Percentiles rank a stretch among this genome's conserved stretches.
Evolutionary conservation across 2,797 vertebrate genomes (phyloP).

Genomic region (Pterois miles): DNA sequence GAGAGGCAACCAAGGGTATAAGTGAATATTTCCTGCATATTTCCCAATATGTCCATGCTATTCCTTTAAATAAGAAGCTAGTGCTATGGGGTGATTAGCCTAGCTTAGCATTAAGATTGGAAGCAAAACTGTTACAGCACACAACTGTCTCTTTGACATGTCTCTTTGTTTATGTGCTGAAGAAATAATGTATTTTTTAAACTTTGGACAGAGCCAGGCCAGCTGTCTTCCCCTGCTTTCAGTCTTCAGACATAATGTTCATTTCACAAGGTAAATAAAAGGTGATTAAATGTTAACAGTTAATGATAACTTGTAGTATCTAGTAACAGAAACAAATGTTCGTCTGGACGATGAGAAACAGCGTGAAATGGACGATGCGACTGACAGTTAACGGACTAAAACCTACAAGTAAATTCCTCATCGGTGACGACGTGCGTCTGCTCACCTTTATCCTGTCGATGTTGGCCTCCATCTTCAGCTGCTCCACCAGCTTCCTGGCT

Average conservation of each 20-base stretch:
- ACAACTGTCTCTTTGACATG: background rate
- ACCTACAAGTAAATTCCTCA: background rate
- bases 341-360: background rate
- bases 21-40: background rate
- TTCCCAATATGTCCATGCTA: background rate
- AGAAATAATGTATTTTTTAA: background rate
- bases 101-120: background rate
- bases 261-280: background rate
- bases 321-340: background rate
- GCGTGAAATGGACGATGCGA: background rate
- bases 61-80: background rate
- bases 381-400: background rate
- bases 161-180: background rate
- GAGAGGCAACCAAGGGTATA: too few species aligned
- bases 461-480: slow-evolving; percentile 99
- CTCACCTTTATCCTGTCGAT: slow-evolving; percentile 98
- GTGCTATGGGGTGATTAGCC: background rate
- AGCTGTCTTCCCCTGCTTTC: too few species aligned
- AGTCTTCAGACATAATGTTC: background rate
- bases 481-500: slow-evolving; percentile 87
- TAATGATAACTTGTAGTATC: background rate
- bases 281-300: background rate
- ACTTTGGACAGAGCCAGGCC: background rate
- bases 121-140: background rate
- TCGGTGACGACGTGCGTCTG: background rate